Evolutionary conservation across 2,113 vertebrate species (phyloP).

Genomic region (Ophthalmolycus amberensis): DNA sequence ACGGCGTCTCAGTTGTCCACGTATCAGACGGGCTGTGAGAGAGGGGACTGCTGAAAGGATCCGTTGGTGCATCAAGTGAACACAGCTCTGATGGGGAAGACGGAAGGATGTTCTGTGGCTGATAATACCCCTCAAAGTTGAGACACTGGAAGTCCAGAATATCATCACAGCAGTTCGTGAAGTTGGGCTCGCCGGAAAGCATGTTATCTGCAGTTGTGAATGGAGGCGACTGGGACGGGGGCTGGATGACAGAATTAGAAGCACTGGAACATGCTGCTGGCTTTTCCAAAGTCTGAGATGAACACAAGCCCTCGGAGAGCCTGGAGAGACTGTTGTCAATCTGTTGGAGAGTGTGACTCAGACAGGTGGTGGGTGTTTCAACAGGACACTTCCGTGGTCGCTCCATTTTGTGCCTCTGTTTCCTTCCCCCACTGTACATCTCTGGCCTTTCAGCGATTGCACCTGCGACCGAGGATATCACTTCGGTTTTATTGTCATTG

Average conservation of each 20-base stretch:
- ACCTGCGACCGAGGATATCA: constrained; percentile 1
- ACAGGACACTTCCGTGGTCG: constrained; percentile 50
- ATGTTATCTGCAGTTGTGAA: constrained; percentile 76
- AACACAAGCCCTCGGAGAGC: constrained; percentile 81
- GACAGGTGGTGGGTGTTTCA: constrained; percentile 70
- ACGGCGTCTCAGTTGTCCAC: constrained; percentile 83
- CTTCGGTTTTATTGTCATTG: constrained; percentile 63
- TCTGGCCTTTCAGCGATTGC: constrained; percentile 55
- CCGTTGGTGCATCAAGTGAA: constrained; percentile 79
- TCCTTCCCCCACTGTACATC: constrained; percentile 60
- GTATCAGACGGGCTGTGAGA: constrained; percentile 83
- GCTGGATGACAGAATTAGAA: constrained; percentile 73
- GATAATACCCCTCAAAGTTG: constrained; percentile 84
- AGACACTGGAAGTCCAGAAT: constrained; percentile 85
- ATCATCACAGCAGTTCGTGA: constrained; percentile 83
- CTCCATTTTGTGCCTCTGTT: constrained; percentile 70
- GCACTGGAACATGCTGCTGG: constrained; percentile 47
- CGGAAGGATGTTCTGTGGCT: constrained; percentile 80
- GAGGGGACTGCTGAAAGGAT: constrained; percentile 84
- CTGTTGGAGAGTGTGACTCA: constrained; percentile 82
- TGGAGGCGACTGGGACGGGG: constrained; percentile 76
- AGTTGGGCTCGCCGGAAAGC: constrained; percentile 79
- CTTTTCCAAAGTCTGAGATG: constrained; percentile 78
- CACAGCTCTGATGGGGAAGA: constrained; percentile 82
- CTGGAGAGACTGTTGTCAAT: constrained; percentile 83